These are phyloP conservation scores for Propithecus perrieri DNA, from an alignment of 2,797 vertebrate species.

Conservation along the genomic window DNA sequence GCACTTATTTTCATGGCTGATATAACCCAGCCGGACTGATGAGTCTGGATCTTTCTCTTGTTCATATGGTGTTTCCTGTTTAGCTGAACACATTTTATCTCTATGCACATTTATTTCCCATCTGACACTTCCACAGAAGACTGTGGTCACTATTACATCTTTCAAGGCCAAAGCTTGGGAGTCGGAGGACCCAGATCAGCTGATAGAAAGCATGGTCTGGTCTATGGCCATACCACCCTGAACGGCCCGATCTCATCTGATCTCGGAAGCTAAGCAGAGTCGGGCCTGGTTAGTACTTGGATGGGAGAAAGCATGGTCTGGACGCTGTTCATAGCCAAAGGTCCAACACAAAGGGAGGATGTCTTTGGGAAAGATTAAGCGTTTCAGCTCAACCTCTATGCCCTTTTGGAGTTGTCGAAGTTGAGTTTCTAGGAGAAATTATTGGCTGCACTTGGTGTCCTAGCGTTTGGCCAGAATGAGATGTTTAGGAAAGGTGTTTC, in stretches of 20 bases:
- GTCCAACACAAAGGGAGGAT: neutral
- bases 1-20: constrained; percentile 63
- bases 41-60: constrained; percentile 36
- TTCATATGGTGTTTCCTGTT: constrained; percentile 46
- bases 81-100: constrained; percentile 1
- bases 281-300: too few relatives aligned
- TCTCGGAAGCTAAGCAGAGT: too few relatives aligned
- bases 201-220: neutral
- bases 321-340: neutral
- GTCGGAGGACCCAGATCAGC: neutral
- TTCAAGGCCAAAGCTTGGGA: neutral
- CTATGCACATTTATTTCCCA: constrained; percentile 26
- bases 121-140: neutral
- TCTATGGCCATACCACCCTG: too few relatives aligned
- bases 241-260: too few relatives aligned
- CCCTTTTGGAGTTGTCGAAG: neutral
- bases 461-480: neutral
- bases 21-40: constrained; percentile 51
- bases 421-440: constrained; percentile 34
- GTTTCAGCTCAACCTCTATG: neutral
- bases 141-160: neutral
- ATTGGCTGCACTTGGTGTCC: neutral
- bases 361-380: neutral
- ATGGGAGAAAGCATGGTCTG: neutral
- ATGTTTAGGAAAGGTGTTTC: constrained; percentile 47